A percentile compares a stretch with the other conserved stretches of the same genome.
Conservation (phyloP, 2,113 vertebrate genomes). For the western clawed frog (Xenopus tropicalis) region UCB_Xtro_10.0 CM004445.2:79913001-79913500, state of each 20-base stretch:
- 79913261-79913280: conserved; percentile 78
- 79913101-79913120: conserved; percentile 85
- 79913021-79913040: conserved; percentile 84
- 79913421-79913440: conserved; percentile 71
- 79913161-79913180: conserved; percentile 94
- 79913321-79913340: conserved; percentile 60
- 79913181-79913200: conserved; percentile 88
- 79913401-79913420: conserved; percentile 54
- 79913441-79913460: conserved; percentile 83
- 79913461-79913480: conserved; percentile 61
- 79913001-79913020: conserved; percentile 83
- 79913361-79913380: conserved; percentile 66
- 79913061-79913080: conserved; percentile 73
- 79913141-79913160: conserved; percentile 88
- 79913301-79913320: conserved; percentile 85
- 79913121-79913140: conserved; percentile 75
- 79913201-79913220: conserved; percentile 91
- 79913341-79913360: conserved; percentile 61
- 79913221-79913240: conserved; percentile 87
- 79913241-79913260: conserved; percentile 75
- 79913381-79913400: conserved; percentile 64
- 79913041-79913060: conserved; percentile 76
- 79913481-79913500: conserved; percentile 77
- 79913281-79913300: conserved; percentile 84
- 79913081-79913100: conserved; percentile 84